Conservation (phyloP, 2,113 vertebrate species). For the Lagopus muta region DNA sequence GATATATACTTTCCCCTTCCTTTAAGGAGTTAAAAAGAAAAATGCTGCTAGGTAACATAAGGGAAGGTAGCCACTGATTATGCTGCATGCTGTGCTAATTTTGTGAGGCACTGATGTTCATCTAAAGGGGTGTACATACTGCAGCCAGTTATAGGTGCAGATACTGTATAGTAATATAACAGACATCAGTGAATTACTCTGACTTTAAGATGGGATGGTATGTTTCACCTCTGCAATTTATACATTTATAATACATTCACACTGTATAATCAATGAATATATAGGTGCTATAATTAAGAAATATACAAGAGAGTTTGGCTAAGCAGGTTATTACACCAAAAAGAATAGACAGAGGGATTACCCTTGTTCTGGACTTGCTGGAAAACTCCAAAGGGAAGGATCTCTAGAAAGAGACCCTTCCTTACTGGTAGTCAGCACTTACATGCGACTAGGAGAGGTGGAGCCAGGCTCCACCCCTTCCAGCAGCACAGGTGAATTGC, state of each 20-base stretch:
- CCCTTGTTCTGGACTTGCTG: no score
- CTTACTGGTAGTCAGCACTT: no score
- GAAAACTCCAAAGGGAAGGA: no score
- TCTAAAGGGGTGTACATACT: background rate
- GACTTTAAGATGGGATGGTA: background rate
- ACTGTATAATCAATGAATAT: no score
- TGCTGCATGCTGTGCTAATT: background rate
- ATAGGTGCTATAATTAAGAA: no score
- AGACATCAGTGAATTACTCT: background rate
- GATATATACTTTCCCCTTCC: background rate
- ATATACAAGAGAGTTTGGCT: no score
- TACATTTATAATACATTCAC: background rate
- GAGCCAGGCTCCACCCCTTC: no score
- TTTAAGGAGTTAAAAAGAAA: background rate
- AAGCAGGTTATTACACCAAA: no score
- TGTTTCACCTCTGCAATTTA: background rate
- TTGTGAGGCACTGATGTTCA: background rate
- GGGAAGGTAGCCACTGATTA: background rate
- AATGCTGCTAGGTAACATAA: background rate
- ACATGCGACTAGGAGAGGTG: no score
- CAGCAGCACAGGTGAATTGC: no score
- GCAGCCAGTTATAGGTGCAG: background rate
- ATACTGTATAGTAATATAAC: background rate
- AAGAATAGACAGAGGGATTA: no score
- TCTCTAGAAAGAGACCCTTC: no score